Conservation (phyloP, 2,888 invertebrate species). For the Dione juno region DNA sequence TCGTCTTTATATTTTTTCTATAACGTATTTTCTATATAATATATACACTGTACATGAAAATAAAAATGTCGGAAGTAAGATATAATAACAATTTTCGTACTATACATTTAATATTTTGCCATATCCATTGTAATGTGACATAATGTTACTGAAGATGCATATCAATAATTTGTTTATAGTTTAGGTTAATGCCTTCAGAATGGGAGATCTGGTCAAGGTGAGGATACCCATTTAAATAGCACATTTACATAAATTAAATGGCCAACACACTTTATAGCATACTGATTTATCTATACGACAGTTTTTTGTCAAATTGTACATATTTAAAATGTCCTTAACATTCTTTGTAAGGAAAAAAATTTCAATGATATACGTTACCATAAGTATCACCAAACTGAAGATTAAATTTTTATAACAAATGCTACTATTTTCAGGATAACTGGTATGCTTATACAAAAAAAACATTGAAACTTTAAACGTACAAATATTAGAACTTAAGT, state of each 20-base stretch:
- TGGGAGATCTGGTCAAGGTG: constrained; percentile 47
- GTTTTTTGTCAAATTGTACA: not conserved
- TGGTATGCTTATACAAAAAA: not conserved
- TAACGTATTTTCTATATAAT: too few relatives aligned
- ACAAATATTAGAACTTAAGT: constrained; percentile 7
- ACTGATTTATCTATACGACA: not conserved
- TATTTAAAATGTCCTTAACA: too few relatives aligned
- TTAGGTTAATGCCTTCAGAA: constrained; percentile 31
- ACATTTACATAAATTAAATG: constrained; percentile 35
- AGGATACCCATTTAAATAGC: constrained; percentile 55
- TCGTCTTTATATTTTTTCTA: too few relatives aligned
- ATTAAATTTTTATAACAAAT: not conserved
- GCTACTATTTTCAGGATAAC: not conserved
- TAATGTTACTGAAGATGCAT: not conserved
- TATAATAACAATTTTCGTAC: too few relatives aligned
- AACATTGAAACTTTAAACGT: not conserved
- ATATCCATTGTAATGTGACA: constrained; percentile 5
- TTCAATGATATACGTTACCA: not conserved
- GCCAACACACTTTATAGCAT: constrained; percentile 27
- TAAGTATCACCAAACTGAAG: not conserved
- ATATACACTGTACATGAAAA: too few relatives aligned
- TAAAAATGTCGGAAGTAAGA: too few relatives aligned
- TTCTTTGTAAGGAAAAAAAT: too few relatives aligned
- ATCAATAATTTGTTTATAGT: constrained; percentile 22
- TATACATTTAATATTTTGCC: too few relatives aligned